Base-by-base conservation (phyloP, 2,113 vertebrate species). In the Nycticorax nycticorax region DNA sequence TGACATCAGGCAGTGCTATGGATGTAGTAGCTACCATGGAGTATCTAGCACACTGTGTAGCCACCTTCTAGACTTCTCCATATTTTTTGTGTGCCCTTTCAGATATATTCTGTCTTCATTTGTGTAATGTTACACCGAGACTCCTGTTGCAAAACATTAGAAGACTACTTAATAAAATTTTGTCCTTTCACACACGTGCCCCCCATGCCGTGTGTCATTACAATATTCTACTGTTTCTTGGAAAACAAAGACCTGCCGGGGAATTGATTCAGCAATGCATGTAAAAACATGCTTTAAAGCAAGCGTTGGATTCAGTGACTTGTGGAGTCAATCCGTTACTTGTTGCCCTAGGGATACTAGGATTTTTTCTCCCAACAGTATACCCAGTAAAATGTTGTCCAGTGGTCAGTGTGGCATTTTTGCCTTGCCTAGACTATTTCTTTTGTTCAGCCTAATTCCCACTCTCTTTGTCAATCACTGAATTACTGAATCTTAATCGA, bases 1-100 rank as follows among this genome's bases (percentile, higher is more conserved):
- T 80, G 15, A 62, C 19, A 17, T 17, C 0, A 0, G 45, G 18
- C 24, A 56, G 64, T n/a, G 18, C 68, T 41, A 1, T 48, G 57
- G 35, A 20, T 68, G 43, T 48, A 10, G 48, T 8, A 64, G 43
- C 33, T 82, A 22, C 63, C n/a, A 41, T 8, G n/a, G 75, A 53
- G 24, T 28, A 60, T 52, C 35, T 30, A 37, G 17, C 11, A 24
- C 10, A 4, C 19, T 27, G 8, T 18, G 27, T n/a, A 62, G 27
- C 12, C 16, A 45, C 8, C 14, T 79, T 72, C 37, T 88, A 14
- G 37, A 39, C 11, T 43, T 9, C 6, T 8, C 33, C 15, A 16
- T 3, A 3, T 16, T 47, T 59, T 66, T 60, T 12, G 8, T 30
- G 57, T 80, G 45, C 22, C 63, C 30, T 41, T 86, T 59, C 37